phyloP scores from a whole-genome alignment of 53 echinoderm and acorn worm genomes.

The Paelopatides confundens region DNA sequence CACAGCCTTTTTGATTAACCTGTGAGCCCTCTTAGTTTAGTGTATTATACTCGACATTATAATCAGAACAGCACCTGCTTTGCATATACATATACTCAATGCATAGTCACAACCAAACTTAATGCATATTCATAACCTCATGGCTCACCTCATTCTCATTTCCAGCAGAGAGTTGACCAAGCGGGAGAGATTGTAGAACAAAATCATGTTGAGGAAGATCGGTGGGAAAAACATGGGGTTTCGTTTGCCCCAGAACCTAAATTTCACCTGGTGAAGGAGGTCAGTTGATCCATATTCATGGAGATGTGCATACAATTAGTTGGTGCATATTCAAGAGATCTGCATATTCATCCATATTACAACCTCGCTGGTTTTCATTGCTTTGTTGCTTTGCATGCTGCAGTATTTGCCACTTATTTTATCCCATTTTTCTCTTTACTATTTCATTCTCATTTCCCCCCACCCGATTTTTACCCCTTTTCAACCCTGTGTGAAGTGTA shows the following conservation, averaged over 20 bases:
- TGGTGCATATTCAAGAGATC: constrained; percentile 23
- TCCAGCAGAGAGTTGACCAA: constrained; percentile 37
- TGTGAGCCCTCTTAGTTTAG: background rate
- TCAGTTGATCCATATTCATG: constrained; percentile 72
- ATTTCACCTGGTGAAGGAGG: constrained; percentile 95
- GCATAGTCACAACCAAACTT: constrained; percentile 23
- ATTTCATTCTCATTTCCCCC: background rate
- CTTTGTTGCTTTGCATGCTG: constrained; percentile 34
- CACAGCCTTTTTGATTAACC: background rate
- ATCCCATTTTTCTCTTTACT: background rate
- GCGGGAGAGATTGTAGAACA: constrained; percentile 27
- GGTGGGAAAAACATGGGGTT: constrained; percentile 73
- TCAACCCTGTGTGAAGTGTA: background rate
- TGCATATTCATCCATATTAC: constrained; percentile 10
- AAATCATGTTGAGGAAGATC: constrained; percentile 44
- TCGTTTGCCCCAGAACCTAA: constrained; percentile 99
- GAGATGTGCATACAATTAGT: constrained; percentile 7
- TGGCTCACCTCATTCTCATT: constrained; percentile 29
- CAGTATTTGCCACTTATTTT: background rate
- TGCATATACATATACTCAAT: constrained; percentile 32
- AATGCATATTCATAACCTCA: constrained; percentile 56
- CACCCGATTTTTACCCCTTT: background rate
- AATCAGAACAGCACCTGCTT: constrained; percentile 30
- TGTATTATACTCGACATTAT: background rate
- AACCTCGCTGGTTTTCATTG: constrained; percentile 24